These are phyloP conservation scores for Matsumyia berberina DNA, from an alignment of 2,888 invertebrate genomes.

Conservation along the genomic window DNA sequence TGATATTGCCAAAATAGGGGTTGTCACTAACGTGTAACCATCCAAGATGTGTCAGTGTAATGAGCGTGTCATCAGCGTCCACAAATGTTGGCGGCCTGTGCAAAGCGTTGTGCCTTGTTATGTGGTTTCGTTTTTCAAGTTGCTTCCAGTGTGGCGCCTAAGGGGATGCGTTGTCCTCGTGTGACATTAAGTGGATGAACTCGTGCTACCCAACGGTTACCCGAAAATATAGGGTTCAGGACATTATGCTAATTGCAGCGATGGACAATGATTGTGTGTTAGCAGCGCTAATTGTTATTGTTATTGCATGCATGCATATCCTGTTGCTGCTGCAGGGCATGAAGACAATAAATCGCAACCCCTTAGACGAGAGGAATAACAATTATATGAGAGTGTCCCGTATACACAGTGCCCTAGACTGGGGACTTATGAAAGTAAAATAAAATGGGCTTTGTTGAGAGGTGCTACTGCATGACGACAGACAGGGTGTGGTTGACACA, in stretches of 20 bases:
- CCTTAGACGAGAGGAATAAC: slow-evolving; percentile 38
- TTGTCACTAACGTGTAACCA: slow-evolving; percentile 19
- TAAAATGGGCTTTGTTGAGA: slow-evolving; percentile 31
- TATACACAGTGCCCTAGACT: slow-evolving; percentile 33
- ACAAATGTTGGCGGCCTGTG: slow-evolving; percentile 4
- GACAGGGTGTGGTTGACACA: slow-evolving; percentile 32
- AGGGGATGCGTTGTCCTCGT: slow-evolving; percentile 59
- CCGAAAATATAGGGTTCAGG: slow-evolving; percentile 54
- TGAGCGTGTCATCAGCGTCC: slow-evolving; percentile 7
- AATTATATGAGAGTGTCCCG: slow-evolving; percentile 11
- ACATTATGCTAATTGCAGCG: slow-evolving; percentile 67
- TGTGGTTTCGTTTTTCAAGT: slow-evolving; percentile 28
- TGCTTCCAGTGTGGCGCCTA: slow-evolving; percentile 14
- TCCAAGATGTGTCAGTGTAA: slow-evolving; percentile 31
- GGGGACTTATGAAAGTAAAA: slow-evolving; percentile 22
- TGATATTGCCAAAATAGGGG: slow-evolving; percentile 29
- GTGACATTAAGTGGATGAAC: slow-evolving; percentile 53
- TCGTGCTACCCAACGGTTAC: slow-evolving; percentile 23
- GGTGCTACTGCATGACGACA: background rate
- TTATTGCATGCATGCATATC: slow-evolving; percentile 59
- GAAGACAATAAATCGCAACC: slow-evolving; percentile 62
- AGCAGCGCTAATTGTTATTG: slow-evolving; percentile 71
- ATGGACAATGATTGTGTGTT: slow-evolving; percentile 64
- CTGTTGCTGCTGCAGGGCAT: slow-evolving; percentile 72
- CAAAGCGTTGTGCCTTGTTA: background rate